Conservation (phyloP, 92 coral and sea anemone species). For the Anthopleura xanthogrammica region DNA sequence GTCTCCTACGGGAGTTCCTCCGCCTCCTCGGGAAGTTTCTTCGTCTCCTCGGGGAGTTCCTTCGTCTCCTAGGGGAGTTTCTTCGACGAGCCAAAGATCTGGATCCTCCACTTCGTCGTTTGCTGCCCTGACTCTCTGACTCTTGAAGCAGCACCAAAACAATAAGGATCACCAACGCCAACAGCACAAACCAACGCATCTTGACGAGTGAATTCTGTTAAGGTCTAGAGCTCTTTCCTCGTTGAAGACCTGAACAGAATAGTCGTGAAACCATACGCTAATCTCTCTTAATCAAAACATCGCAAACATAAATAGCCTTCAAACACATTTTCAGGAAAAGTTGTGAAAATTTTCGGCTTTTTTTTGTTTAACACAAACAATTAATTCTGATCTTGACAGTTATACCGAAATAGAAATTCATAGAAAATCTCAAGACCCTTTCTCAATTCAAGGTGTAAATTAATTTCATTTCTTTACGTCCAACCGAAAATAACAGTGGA, state of each 20-base stretch:
- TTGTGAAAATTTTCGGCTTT: too few relatives aligned
- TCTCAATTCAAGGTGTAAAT: too few relatives aligned
- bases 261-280: neutral
- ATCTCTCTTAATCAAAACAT: neutral
- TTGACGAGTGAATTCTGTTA: neutral
- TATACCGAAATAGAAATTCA: too few relatives aligned
- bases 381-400: too few relatives aligned
- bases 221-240: neutral
- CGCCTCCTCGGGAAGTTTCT: neutral
- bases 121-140: neutral
- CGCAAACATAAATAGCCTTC: neutral
- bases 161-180: neutral
- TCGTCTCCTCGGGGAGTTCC: neutral
- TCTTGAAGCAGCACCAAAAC: neutral
- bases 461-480: too few relatives aligned
- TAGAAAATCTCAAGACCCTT: too few relatives aligned
- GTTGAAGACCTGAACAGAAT: neutral
- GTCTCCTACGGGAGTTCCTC: neutral
- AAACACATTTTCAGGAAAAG: too few relatives aligned
- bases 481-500: too few relatives aligned
- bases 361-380: too few relatives aligned
- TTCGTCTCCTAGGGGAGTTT: neutral
- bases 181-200: neutral
- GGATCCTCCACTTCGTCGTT: too few relatives aligned
- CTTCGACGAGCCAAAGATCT: neutral